Conservation (phyloP, 1,140 invertebrate genomes). For the Pseudomyrmex sp. region DNA sequence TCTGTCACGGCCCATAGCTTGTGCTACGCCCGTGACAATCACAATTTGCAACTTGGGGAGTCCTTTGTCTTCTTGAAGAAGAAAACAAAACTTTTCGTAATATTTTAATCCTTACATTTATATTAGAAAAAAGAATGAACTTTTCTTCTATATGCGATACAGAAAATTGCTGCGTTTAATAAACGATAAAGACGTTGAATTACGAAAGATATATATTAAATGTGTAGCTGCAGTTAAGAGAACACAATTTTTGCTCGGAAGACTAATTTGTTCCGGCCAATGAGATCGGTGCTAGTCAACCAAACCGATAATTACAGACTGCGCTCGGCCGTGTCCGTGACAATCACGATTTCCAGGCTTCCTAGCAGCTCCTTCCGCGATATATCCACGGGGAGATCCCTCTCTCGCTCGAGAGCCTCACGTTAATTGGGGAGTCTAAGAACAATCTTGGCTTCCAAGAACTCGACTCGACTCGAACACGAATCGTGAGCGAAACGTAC, state of each 20-base stretch:
- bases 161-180: neutral
- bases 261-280: slow-evolving; percentile 44
- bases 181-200: neutral
- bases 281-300: slow-evolving; percentile 38
- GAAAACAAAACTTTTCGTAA: neutral
- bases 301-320: slow-evolving; percentile 35
- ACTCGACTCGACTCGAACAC: slow-evolving; percentile 17
- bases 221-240: neutral
- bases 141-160: too few relatives aligned
- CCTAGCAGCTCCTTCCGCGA: slow-evolving; percentile 48
- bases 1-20: slow-evolving; percentile 52
- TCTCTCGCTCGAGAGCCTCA: slow-evolving; percentile 23
- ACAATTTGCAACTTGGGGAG: neutral
- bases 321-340: slow-evolving; percentile 50
- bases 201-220: neutral
- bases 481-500: slow-evolving; percentile 33
- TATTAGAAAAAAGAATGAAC: neutral
- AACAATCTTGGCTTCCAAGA: slow-evolving; percentile 43
- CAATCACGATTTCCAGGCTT: slow-evolving; percentile 59
- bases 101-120: neutral
- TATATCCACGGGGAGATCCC: slow-evolving; percentile 28
- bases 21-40: slow-evolving; percentile 54
- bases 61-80: too few relatives aligned
- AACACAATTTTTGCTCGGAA: slow-evolving; percentile 20
- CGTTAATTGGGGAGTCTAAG: slow-evolving; percentile 54